Conservation (phyloP, 1,140 invertebrate species). For the Musca domestica region DNA sequence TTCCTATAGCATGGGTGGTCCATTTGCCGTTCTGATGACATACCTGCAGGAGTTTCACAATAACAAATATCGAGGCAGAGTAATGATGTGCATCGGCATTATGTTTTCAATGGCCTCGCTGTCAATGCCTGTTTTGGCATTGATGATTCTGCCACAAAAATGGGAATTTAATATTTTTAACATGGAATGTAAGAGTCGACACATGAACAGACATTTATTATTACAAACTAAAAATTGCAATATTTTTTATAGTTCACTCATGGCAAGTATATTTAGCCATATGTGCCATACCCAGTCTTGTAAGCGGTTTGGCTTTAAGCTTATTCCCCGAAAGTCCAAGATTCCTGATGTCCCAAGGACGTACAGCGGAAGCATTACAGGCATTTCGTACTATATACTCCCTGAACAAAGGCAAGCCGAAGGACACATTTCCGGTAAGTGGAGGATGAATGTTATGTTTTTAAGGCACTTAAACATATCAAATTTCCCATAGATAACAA, state of each 20-base stretch:
- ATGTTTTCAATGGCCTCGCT: conserved; percentile 61
- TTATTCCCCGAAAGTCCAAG: conserved; percentile 81
- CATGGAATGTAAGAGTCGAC: conserved; percentile 39
- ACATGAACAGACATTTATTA: no score
- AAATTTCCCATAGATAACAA: no score
- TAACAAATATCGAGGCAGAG: conserved; percentile 61
- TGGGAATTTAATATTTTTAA: conserved; percentile 35
- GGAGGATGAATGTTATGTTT: no score
- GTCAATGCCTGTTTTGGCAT: conserved; percentile 59
- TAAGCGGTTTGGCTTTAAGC: conserved; percentile 62
- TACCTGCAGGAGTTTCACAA: conserved; percentile 70
- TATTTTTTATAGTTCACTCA: conserved; percentile 58
- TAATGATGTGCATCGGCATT: conserved; percentile 64
- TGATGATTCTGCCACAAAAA: conserved; percentile 56
- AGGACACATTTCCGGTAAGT: conserved; percentile 63
- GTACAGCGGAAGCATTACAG: conserved; percentile 61
- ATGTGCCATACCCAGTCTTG: conserved; percentile 64
- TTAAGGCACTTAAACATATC: no score
- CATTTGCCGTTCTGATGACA: conserved; percentile 68
- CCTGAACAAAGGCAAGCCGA: conserved; percentile 59
- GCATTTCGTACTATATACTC: conserved; percentile 26
- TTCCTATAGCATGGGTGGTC: conserved; percentile 65
- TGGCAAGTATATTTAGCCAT: conserved; percentile 75
- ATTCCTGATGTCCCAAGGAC: conserved; percentile 70
- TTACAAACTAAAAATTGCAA: neutral